Evolutionary conservation across 2,888 invertebrate species (phyloP).

Genomic region (Sesia apiformis): DNA sequence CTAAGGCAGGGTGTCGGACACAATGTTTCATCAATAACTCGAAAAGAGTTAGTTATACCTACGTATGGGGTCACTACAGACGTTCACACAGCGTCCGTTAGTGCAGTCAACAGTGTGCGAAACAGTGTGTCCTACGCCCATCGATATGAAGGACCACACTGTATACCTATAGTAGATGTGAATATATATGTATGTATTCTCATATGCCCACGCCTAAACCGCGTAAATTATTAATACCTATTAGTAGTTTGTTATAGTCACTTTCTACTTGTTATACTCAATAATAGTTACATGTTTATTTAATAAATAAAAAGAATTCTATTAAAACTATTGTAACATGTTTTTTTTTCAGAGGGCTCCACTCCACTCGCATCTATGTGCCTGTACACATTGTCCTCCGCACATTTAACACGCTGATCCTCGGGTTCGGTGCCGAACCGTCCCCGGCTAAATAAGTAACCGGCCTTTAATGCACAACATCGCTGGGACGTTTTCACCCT

Average conservation of each 20-base stretch:
- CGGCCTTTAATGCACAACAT: constrained; percentile 1
- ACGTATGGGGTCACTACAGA: too few species aligned
- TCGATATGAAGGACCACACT: too few species aligned
- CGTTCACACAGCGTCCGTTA: too few species aligned
- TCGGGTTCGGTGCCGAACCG: constrained; percentile 15
- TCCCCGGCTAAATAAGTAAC: constrained; percentile 24
- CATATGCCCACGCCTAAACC: too few species aligned
- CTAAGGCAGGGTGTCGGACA: too few species aligned
- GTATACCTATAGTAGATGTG: too few species aligned
- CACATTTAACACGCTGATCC: constrained; percentile 59
- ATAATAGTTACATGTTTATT: not conserved
- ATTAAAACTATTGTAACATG: not conserved
- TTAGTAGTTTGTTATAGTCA: not conserved
- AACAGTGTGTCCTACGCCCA: too few species aligned
- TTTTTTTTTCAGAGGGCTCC: not conserved
- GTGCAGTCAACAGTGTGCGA: too few species aligned
- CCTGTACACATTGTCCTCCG: constrained; percentile 45
- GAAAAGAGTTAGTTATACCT: too few species aligned
- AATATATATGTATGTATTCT: too few species aligned
- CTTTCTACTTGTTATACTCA: not conserved
- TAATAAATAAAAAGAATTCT: not conserved
- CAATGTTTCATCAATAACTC: too few species aligned
- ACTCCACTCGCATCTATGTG: constrained; percentile 23
- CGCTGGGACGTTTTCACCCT: not conserved
- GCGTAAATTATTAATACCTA: not conserved